Evolutionary conservation across 2,113 vertebrate species (phyloP).

Genomic region (Rhinopomastus cyanomelas): DNA sequence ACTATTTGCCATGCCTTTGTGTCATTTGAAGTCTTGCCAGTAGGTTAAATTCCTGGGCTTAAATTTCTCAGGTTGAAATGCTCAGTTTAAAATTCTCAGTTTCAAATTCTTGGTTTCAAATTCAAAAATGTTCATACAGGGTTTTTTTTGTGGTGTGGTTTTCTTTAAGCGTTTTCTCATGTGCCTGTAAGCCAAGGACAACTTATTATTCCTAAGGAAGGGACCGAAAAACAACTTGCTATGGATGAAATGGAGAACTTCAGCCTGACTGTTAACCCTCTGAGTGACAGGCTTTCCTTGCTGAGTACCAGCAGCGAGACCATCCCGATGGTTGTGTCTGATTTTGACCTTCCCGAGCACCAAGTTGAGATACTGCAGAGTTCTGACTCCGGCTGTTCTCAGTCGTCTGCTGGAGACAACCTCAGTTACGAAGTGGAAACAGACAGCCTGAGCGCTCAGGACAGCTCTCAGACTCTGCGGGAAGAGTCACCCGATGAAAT

Average conservation of each 20-base stretch:
- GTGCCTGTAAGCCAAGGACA: slow-evolving; percentile 72
- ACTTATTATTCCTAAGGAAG: slow-evolving; percentile 71
- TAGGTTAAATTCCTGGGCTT: no score
- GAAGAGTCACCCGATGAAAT: slow-evolving; percentile 79
- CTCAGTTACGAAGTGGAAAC: slow-evolving; percentile 88
- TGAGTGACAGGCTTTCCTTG: slow-evolving; percentile 94
- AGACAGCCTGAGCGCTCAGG: slow-evolving; percentile 76
- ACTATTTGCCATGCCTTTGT: neutral
- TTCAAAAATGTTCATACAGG: neutral
- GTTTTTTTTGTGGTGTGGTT: neutral
- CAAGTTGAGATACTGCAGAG: slow-evolving; percentile 87
- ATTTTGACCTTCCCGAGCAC: slow-evolving; percentile 87
- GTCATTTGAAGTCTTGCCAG: no score
- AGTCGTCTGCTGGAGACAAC: slow-evolving; percentile 88
- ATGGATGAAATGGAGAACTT: slow-evolving; percentile 96
- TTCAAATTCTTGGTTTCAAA: no score
- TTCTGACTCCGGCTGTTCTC: slow-evolving; percentile 91
- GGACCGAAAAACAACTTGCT: slow-evolving; percentile 72
- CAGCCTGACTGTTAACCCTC: slow-evolving; percentile 93
- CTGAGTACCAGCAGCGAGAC: slow-evolving; percentile 97
- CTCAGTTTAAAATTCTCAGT: no score
- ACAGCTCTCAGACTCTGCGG: slow-evolving; percentile 72
- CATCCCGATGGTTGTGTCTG: slow-evolving; percentile 84
- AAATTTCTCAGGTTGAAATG: no score
- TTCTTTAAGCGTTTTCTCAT: slow-evolving; percentile 75